Conservation (phyloP, 2,888 invertebrate species). For the Drosophila vallismaia region DNA sequence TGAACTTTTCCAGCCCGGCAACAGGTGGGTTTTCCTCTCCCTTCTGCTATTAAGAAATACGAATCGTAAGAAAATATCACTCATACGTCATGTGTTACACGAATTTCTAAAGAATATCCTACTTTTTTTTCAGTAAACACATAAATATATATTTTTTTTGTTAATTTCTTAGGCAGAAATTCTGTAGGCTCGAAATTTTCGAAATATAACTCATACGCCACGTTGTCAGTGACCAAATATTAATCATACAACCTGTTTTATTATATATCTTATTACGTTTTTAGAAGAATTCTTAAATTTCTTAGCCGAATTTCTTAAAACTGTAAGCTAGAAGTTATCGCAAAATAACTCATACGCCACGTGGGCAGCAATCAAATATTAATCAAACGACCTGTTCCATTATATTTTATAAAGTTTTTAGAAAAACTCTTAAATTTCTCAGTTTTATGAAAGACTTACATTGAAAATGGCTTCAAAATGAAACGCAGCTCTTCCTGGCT, state of each 20-base stretch:
- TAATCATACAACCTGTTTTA: slow-evolving; percentile 8
- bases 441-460: not conserved
- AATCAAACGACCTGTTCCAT: too few species aligned
- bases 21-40: not conserved
- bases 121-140: too few species aligned
- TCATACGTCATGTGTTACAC: not conserved
- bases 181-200: too few species aligned
- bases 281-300: too few species aligned
- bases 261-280: too few species aligned
- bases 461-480: not conserved
- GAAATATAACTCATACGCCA: slow-evolving; percentile 4
- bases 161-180: too few species aligned
- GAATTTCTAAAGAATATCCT: not conserved
- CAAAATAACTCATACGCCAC: too few species aligned
- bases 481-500: not conserved
- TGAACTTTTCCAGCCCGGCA: slow-evolving; percentile 48
- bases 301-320: too few species aligned
- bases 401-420: too few species aligned
- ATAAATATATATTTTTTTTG: too few species aligned
- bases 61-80: not conserved
- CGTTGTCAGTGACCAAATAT: not conserved
- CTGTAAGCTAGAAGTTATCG: too few species aligned
- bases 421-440: not conserved
- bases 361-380: too few species aligned
- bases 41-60: not conserved